Percentiles rank a stretch among this genome's conserved stretches.
Conservation (phyloP, 1,140 invertebrate genomes). For the Helicoverpa armigera region DNA sequence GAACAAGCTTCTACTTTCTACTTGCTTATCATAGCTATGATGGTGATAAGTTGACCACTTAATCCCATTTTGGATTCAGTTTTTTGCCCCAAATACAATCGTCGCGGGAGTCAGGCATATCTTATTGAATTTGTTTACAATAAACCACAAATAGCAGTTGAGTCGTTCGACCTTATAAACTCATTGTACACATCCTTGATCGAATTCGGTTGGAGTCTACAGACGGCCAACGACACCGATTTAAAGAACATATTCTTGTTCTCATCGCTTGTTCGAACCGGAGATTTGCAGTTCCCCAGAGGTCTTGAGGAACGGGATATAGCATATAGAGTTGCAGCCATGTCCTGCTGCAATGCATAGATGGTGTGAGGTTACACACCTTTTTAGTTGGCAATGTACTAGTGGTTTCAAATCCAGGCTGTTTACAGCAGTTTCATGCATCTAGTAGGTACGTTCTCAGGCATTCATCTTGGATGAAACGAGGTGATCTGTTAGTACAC, state of each 20-base stretch:
- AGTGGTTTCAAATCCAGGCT: too few relatives aligned
- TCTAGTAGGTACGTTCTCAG: too few relatives aligned
- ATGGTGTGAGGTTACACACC: not conserved
- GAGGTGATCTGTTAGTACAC: not conserved
- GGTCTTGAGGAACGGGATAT: not conserved
- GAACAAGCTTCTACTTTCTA: too few relatives aligned
- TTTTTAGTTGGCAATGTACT: too few relatives aligned
- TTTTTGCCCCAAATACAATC: too few relatives aligned
- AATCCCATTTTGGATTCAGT: too few relatives aligned
- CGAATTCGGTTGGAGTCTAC: constrained; percentile 54
- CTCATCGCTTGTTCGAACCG: constrained; percentile 41
- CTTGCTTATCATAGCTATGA: too few relatives aligned
- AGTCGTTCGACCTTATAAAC: constrained; percentile 61
- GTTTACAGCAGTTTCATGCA: too few relatives aligned
- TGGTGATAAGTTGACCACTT: too few relatives aligned
- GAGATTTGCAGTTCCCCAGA: constrained; percentile 33
- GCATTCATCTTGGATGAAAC: too few relatives aligned
- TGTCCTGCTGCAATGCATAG: not conserved
- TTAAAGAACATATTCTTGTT: constrained; percentile 9
- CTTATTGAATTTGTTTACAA: constrained; percentile 33
- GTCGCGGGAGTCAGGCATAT: not conserved
- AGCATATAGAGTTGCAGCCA: not conserved
- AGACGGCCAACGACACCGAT: constrained; percentile 39
- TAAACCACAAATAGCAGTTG: constrained; percentile 26
- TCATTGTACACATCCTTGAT: constrained; percentile 64